Evolutionary conservation across 2,113 vertebrate species (phyloP).

Genomic region (Otolemur garnettii): DNA sequence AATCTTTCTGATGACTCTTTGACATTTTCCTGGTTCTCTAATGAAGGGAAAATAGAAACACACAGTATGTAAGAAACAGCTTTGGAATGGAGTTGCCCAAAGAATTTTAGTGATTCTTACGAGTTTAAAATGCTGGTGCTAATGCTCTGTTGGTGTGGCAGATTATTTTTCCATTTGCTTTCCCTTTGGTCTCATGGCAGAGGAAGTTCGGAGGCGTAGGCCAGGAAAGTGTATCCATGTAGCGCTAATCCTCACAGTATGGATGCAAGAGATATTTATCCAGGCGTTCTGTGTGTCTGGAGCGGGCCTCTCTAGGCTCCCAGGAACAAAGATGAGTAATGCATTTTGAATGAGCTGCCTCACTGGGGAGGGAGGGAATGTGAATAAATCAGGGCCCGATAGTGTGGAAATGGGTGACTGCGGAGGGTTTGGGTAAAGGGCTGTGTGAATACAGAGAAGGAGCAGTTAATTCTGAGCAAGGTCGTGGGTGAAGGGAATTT

Average conservation of each 20-base stretch:
- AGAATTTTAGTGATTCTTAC: slow-evolving; percentile 12
- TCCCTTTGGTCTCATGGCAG: neutral
- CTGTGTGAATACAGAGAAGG: neutral
- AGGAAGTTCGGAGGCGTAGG: neutral
- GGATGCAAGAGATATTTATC: neutral
- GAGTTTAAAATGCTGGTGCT: neutral
- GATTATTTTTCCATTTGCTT: slow-evolving; percentile 28
- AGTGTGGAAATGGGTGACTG: neutral
- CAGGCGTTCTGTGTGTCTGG: neutral
- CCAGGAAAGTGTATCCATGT: neutral
- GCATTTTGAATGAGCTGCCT: neutral
- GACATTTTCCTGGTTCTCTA: slow-evolving; percentile 6
- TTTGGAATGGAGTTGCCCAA: slow-evolving; percentile 25
- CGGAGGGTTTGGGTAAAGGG: neutral
- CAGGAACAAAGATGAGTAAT: neutral
- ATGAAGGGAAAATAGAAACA: slow-evolving; percentile 9
- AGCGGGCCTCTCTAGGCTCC: neutral
- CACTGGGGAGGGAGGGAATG: neutral
- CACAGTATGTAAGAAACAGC: neutral
- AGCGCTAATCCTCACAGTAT: neutral
- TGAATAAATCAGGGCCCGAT: too few species aligned
- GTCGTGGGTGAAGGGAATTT: neutral
- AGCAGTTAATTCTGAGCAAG: neutral
- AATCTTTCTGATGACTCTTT: neutral
- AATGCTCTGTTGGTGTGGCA: neutral